Percentiles rank a stretch among this genome's conserved stretches.
Evolutionary conservation across 2,113 vertebrate genomes (phyloP).

Genomic region (Osmerus mordax): DNA sequence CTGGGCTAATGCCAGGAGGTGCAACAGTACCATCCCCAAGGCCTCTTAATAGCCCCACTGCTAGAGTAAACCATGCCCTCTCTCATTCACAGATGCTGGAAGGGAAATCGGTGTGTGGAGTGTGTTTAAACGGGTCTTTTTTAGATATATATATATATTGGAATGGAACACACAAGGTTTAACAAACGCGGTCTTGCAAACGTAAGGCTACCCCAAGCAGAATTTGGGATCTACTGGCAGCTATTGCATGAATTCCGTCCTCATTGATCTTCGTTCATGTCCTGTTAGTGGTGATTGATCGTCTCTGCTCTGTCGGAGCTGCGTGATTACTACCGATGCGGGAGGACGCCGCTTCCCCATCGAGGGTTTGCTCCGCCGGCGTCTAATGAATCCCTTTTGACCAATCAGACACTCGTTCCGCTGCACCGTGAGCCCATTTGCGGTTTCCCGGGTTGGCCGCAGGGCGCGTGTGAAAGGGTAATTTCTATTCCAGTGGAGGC

Average conservation of each 20-base stretch:
- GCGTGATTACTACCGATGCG: slow-evolving; percentile 28
- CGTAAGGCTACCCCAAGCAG: background rate
- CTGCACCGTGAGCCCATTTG: slow-evolving; percentile 38
- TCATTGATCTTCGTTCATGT: slow-evolving; percentile 60
- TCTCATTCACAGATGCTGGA: slow-evolving; percentile 9
- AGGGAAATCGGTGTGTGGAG: background rate
- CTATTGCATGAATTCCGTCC: slow-evolving; percentile 36
- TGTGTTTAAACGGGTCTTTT: background rate
- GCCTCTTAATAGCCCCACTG: slow-evolving; percentile 25
- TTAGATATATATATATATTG: background rate
- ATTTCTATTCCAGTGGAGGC: slow-evolving; percentile 16
- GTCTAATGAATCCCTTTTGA: slow-evolving; percentile 28
- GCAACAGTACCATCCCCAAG: slow-evolving; percentile 12
- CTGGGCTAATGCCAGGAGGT: slow-evolving; percentile 29
- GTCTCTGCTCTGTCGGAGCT: slow-evolving; percentile 34
- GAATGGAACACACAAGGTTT: slow-evolving; percentile 15
- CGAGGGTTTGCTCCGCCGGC: slow-evolving; percentile 8
- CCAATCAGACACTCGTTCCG: slow-evolving; percentile 34
- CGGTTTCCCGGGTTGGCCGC: slow-evolving; percentile 31
- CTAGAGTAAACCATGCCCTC: slow-evolving; percentile 23
- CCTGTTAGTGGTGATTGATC: slow-evolving; percentile 53
- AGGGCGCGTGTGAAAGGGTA: slow-evolving; percentile 52
- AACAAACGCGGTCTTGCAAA: slow-evolving; percentile 13
- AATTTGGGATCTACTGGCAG: slow-evolving; percentile 18
- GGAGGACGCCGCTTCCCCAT: slow-evolving; percentile 29